Conservation (phyloP, 2,797 vertebrate genomes). For the Mormyrops attenuatus region DNA sequence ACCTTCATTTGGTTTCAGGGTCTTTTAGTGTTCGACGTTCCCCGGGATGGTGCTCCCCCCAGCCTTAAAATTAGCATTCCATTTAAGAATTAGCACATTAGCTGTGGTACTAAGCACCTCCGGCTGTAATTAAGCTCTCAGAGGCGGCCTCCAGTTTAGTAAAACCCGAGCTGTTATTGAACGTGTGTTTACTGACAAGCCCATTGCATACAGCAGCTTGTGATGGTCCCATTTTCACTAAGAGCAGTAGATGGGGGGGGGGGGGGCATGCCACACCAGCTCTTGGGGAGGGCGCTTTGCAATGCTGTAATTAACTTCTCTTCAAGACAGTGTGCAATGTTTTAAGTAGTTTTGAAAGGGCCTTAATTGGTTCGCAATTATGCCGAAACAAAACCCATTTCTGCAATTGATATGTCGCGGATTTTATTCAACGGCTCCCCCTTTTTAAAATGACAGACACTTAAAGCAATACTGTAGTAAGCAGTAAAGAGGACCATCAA, state of each 20-base stretch:
- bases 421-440: background rate
- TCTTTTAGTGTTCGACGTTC: background rate
- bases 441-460: background rate
- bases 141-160: background rate
- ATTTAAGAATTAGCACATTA: background rate
- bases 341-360: background rate
- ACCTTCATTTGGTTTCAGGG: background rate
- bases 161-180: background rate
- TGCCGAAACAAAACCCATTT: background rate
- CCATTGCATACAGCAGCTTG: background rate
- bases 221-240: background rate
- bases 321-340: slow-evolving; percentile 4
- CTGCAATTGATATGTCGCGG: background rate
- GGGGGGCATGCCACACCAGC: background rate
- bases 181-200: background rate
- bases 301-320: slow-evolving; percentile 9
- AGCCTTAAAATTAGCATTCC: background rate
- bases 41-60: background rate
- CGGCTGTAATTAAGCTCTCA: background rate
- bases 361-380: slow-evolving; percentile 21
- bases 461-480: background rate
- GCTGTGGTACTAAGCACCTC: background rate
- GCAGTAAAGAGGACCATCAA: background rate
- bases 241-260: background rate
- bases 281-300: background rate